Conservation (phyloP, 2,888 invertebrate genomes). For the Acutogordius australiensis region DNA sequence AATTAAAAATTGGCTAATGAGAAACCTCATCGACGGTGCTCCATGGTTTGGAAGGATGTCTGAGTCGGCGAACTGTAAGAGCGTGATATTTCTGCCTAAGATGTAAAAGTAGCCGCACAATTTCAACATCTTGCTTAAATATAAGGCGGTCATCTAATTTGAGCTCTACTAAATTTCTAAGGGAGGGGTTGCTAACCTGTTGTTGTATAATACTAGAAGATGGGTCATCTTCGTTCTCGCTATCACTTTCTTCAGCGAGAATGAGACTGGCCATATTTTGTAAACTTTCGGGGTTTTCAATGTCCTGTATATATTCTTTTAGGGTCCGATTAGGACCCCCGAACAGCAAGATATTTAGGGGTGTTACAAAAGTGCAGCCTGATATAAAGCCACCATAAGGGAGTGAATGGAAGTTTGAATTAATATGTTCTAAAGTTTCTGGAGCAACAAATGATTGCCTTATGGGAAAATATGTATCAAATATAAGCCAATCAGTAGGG, state of each 20-base stretch:
- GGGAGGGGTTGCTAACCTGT: neutral
- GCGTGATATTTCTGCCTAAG: constrained; percentile 43
- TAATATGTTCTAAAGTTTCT: no score
- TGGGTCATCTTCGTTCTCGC: neutral
- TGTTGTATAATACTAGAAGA: neutral
- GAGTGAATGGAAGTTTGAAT: no score
- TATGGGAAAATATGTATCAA: no score
- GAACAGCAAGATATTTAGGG: constrained; percentile 46
- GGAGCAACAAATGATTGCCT: no score
- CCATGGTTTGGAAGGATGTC: constrained; percentile 26
- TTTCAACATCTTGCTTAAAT: neutral
- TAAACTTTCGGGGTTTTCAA: constrained; percentile 9
- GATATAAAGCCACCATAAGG: constrained; percentile 30
- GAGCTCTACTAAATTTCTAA: neutral
- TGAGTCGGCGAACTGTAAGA: constrained; percentile 31
- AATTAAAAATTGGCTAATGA: no score
- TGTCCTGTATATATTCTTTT: constrained; percentile 21
- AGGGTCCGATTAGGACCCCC: constrained; percentile 39
- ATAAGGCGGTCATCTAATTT: neutral
- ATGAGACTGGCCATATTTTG: constrained; percentile 1
- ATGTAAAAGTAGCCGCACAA: constrained; percentile 26
- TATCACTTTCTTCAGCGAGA: neutral
- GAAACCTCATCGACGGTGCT: constrained; percentile 34
- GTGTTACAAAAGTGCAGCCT: constrained; percentile 48
- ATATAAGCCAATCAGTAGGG: constrained; percentile 59